Conservation (phyloP, 92 coral and sea anemone genomes). For the Bergia sp. region DNA sequence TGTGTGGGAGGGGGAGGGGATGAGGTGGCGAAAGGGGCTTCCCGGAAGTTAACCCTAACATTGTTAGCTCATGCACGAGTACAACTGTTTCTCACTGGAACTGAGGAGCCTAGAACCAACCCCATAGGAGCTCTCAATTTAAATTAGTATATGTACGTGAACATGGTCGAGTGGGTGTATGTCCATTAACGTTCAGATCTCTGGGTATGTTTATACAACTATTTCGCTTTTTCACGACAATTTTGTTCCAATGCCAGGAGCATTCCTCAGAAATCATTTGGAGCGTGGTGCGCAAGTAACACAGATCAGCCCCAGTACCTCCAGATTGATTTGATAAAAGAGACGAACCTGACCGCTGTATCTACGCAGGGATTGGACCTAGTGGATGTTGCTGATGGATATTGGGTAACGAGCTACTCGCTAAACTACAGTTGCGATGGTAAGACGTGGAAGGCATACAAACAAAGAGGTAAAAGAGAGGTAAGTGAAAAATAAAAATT, state of each 20-base stretch:
- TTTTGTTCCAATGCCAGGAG: not conserved
- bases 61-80: no score
- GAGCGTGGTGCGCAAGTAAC: constrained; percentile 78
- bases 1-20: no score
- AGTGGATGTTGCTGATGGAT: constrained; percentile 51
- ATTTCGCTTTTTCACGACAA: not conserved
- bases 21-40: no score
- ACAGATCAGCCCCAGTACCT: constrained; percentile 60
- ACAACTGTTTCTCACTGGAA: no score
- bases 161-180: no score
- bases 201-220: not conserved
- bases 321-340: constrained; percentile 66
- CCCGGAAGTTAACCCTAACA: no score
- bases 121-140: no score
- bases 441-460: constrained; percentile 14
- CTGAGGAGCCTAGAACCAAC: no score
- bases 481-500: not conserved
- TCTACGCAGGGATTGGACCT: constrained; percentile 75
- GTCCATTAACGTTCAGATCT: no score
- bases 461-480: not conserved
- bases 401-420: constrained; percentile 78
- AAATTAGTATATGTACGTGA: no score
- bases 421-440: constrained; percentile 86
- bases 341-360: constrained; percentile 71
- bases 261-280: constrained; percentile 52